Percentiles rank a stretch among this genome's conserved stretches.
These are phyloP conservation scores for Rutilus rutilus DNA, from an alignment of 2,113 vertebrate species.

Conservation along the genomic window DNA sequence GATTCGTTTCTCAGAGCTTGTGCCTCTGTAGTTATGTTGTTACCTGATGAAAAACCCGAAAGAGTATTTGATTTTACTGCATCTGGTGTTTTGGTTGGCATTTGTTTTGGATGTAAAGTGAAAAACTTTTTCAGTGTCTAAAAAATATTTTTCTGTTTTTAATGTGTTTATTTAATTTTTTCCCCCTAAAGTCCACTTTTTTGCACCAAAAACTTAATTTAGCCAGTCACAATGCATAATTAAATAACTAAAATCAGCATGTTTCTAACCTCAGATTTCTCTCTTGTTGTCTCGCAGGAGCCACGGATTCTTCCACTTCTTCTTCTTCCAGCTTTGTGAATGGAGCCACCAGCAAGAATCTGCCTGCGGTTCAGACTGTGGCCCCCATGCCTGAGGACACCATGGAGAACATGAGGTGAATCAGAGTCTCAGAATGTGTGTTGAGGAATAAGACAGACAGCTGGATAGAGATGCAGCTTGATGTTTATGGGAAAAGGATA, in stretches of 20 bases:
- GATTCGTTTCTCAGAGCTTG: conserved; percentile 28
- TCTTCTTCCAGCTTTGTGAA: conserved; percentile 98
- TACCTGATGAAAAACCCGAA: conserved; percentile 28
- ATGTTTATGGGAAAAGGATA: background rate
- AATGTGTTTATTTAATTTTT: background rate
- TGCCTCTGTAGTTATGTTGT: conserved; percentile 23
- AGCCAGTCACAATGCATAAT: too few relatives aligned
- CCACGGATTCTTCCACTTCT: conserved; percentile 86
- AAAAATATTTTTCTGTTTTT: background rate
- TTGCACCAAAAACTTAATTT: background rate
- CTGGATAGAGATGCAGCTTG: background rate
- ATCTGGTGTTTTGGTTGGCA: background rate
- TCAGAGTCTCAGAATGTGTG: background rate
- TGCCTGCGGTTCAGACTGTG: conserved; percentile 98
- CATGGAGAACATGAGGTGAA: conserved; percentile 92
- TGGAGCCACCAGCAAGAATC: conserved; percentile 97
- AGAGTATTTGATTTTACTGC: conserved; percentile 18
- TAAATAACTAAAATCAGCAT: background rate
- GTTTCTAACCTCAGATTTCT: conserved; percentile 4
- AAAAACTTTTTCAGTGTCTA: background rate
- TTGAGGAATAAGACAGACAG: background rate
- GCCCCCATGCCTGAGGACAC: conserved; percentile 97
- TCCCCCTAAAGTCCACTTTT: background rate
- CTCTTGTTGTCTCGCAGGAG: conserved; percentile 77
- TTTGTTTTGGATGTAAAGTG: background rate